Base-by-base conservation (phyloP, 2,113 vertebrate genomes). In the Sorex araneus region DNA sequence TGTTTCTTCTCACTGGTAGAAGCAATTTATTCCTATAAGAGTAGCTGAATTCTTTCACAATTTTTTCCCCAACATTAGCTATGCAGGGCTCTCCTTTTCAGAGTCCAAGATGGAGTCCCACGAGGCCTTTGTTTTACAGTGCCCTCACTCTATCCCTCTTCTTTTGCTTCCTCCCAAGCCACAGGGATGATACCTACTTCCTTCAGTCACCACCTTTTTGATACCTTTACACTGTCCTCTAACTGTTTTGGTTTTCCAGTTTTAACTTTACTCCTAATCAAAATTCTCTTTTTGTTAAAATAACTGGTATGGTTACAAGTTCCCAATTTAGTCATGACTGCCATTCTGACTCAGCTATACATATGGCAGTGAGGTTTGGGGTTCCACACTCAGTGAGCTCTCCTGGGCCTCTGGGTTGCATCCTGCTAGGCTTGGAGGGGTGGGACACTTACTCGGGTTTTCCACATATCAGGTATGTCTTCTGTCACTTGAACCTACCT, bases 261-360 rank as follows among this genome's bases (percentile, higher is more conserved):
- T 82, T 60, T 10, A 76, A 76, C 4, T 50, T 79, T 67, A 32
- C 80, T 30, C 10, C 2, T 73, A 78, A 27, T 81, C 77, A 80
- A 34, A 32, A 57, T 84, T 64, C 63, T 63, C 21, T 91, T 64
- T 63, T 34, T 92, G 40, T 69, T 60, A 45, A 70, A 63, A 64
- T 70, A 43, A 69, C 66, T 64, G 60, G 15, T 71, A 23, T 88
- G 8, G 10, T 71, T 91, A 57, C 54, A 76, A 77, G 63, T 60
- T 80, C 2, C 60, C 57, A 15, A 32, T 50, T n/a, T 87, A 60
- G 36, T 23, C 21, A 60, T 75, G 40, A 47, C 34, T 27, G 12
- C 43, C 90, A 30, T 43, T 47, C 3, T 76, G 28, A 69, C n/a
- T 81, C 57, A 47, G 32, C 18, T 90, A 16, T 87, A 64, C 28